Base-by-base conservation (phyloP, 2,113 vertebrate species). In the Odocoileus virginianus region DNA sequence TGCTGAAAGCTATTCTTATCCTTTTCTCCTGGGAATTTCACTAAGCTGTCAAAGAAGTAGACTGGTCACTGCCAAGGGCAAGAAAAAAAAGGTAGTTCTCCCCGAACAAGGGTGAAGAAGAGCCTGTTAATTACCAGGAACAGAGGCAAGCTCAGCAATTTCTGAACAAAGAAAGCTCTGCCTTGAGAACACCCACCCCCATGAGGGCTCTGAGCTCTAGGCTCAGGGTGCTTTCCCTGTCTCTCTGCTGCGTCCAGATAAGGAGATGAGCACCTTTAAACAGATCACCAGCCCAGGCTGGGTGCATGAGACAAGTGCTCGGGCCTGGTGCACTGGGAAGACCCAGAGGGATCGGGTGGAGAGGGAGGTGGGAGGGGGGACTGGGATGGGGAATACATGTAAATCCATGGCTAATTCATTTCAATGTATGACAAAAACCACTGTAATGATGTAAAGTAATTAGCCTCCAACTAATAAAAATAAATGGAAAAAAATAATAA, bases 1-100 rank as follows among this genome's bases (percentile, higher is more conserved):
- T 98, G 91, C 94, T 96, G 74, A 79, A 54, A 97, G 87, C 95
- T 97, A 58, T 97, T 90, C 81, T 95, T 98, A 96, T 92, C 89
- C 50, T 76, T 96, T 94, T 95, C 30, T 96, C 67, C 7, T 82
- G 78, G 91, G 84, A 30, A 91, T 98, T 98, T 98, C 94, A 87
- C 40, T 27, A 58, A 98, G 89, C 23, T 92, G n/a, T 91, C 97
- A 96, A 97, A 95, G 94, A 94, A 55, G 50, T 96, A 94, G 93
- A 98, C 57, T 96, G 14, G 97, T 97, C 87, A 94, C 91, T 92
- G 55, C 92, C 54, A 55, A 16, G 21, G n/a, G 21, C 11, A 91
- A 94, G 88, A n/a, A 55, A 74, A 82, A 91, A 93, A 96, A 92
- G 91, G 91, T 90, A 47, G 87, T 17, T 94, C 14, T 87, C 54